Conservation (phyloP, 2,797 vertebrate genomes). For the Borostomias antarcticus region DNA sequence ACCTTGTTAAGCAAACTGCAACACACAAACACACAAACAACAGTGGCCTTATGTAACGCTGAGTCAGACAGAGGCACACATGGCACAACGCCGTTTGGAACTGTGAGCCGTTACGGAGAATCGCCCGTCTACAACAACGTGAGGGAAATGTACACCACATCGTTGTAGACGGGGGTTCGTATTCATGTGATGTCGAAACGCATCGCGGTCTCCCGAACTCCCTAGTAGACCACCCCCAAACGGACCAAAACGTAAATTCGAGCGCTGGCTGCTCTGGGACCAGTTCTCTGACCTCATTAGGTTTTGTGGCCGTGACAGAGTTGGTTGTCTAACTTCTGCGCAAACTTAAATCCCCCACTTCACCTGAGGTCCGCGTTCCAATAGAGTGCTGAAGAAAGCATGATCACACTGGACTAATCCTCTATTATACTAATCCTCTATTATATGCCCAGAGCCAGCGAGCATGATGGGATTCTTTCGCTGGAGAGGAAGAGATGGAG, state of each 20-base stretch:
- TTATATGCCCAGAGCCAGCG: slow-evolving; percentile 13
- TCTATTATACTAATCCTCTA: neutral
- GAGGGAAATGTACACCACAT: neutral
- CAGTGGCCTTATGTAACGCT: neutral
- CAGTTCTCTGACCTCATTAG: neutral
- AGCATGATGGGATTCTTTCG: no score
- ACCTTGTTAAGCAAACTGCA: no score
- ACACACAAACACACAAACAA: neutral
- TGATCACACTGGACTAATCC: slow-evolving; percentile 17
- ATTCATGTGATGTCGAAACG: neutral
- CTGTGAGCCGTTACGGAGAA: neutral
- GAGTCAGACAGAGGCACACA: neutral
- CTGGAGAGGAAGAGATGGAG: slow-evolving; percentile 2
- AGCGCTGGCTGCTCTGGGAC: neutral
- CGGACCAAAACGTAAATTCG: neutral
- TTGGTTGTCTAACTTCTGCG: neutral
- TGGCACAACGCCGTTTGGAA: neutral
- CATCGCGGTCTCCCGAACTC: no score
- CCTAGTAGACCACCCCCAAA: neutral
- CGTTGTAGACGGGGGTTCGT: no score
- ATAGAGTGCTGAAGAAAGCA: neutral
- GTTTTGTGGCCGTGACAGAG: neutral
- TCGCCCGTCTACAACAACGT: neutral
- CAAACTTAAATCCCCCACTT: neutral
- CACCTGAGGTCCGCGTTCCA: neutral